Evolutionary conservation across 2,888 invertebrate genomes (phyloP).

Genomic region (Melinaea menophilus): DNA sequence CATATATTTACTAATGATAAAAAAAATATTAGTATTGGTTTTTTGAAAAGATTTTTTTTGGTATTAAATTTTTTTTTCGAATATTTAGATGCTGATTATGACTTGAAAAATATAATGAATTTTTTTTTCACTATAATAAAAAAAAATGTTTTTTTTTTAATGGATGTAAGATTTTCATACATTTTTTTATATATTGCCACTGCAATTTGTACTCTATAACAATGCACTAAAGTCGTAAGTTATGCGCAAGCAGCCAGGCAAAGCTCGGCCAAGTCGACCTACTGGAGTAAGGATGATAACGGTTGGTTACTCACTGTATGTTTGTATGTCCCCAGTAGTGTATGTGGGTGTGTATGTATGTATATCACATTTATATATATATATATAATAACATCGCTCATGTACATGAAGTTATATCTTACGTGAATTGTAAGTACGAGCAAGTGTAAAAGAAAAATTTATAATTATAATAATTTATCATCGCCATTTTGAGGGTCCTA

Average conservation of each 20-base stretch:
- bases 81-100: no score
- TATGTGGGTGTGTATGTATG: constrained; percentile 68
- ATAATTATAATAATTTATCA: constrained; percentile 31
- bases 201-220: neutral
- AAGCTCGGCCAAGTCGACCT: constrained; percentile 71
- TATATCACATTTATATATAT: constrained; percentile 50
- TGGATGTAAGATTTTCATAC: no score
- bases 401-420: constrained; percentile 42
- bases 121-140: no score
- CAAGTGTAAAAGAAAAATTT: constrained; percentile 70
- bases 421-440: constrained; percentile 71
- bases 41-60: no score
- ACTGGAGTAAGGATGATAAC: constrained; percentile 74
- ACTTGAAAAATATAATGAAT: no score
- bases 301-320: constrained; percentile 56
- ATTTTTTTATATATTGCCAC: neutral
- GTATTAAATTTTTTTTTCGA: no score
- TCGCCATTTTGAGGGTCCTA: constrained; percentile 58
- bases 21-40: no score
- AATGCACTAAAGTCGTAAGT: constrained; percentile 56
- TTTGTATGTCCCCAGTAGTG: constrained; percentile 43
- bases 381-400: constrained; percentile 31
- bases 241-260: constrained; percentile 74
- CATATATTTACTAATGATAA: no score
- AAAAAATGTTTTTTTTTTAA: no score